Percentiles rank a stretch among this genome's conserved stretches.
These are phyloP conservation scores for Germaria angustata DNA, from an alignment of 2,888 invertebrate genomes.

Conservation along the genomic window DNA sequence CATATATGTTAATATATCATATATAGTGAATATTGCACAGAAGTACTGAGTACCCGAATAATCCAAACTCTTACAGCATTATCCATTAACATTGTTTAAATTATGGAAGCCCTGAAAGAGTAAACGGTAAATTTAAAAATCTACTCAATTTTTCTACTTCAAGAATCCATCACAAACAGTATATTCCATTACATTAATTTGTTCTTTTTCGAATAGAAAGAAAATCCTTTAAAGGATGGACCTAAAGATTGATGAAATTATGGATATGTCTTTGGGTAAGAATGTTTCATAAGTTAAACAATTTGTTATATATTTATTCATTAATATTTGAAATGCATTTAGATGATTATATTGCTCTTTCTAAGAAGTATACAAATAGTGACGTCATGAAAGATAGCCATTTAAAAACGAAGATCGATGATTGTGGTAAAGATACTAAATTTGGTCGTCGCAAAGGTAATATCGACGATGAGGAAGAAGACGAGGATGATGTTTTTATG, in stretches of 20 bases:
- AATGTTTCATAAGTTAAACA: not conserved
- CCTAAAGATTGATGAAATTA: slow-evolving; percentile 57
- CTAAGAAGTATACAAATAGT: slow-evolving; percentile 32
- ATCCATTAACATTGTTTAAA: no score
- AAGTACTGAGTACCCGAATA: no score
- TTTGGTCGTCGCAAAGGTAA: slow-evolving; percentile 56
- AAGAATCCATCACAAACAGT: not conserved
- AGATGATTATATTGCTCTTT: slow-evolving; percentile 65
- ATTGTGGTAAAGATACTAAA: slow-evolving; percentile 43
- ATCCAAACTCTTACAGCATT: no score
- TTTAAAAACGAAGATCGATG: not conserved
- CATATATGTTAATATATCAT: no score
- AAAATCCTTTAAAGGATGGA: slow-evolving; percentile 61
- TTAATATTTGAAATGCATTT: not conserved
- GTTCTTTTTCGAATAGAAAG: not conserved
- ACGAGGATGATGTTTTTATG: slow-evolving; percentile 37
- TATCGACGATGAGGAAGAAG: slow-evolving; percentile 60
- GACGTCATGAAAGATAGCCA: not conserved
- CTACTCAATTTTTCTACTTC: not conserved
- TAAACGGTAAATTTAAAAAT: slow-evolving; percentile 58
- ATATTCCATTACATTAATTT: slow-evolving; percentile 9
- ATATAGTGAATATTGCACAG: no score
- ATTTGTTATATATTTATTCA: not conserved
- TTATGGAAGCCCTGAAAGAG: not conserved
- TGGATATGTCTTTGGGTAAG: slow-evolving; percentile 69